A percentile compares a stretch with the other conserved stretches of the same genome.
Conservation (phyloP, 2,888 invertebrate genomes). For the Epinotia demarniana region DNA sequence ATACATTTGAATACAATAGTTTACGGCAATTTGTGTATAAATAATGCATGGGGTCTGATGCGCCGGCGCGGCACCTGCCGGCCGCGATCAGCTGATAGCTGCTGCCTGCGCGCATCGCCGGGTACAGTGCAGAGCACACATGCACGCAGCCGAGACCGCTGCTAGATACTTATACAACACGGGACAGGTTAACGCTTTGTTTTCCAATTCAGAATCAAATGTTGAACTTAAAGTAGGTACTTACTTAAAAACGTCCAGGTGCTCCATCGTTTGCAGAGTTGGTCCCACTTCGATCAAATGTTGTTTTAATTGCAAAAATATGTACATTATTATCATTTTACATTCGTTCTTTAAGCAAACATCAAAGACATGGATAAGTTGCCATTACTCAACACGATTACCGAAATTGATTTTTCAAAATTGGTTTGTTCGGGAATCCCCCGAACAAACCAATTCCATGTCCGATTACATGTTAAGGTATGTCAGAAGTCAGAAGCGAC, state of each 20-base stretch:
- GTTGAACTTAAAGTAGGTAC: neutral
- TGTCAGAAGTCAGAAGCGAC: too few species aligned
- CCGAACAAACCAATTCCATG: neutral
- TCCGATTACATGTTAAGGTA: neutral
- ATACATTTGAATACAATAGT: constrained; percentile 60
- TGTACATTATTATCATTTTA: neutral
- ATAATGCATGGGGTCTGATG: constrained; percentile 55
- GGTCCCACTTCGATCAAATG: neutral
- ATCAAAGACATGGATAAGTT: neutral
- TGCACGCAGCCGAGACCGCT: constrained; percentile 22
- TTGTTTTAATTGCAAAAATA: neutral
- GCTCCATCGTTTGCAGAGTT: too few species aligned
- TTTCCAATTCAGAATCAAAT: neutral
- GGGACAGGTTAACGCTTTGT: constrained; percentile 10
- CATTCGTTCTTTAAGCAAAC: neutral
- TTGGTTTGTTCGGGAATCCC: neutral
- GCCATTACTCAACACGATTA: neutral
- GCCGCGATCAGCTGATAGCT: constrained; percentile 49
- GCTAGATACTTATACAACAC: constrained; percentile 27
- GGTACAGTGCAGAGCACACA: constrained; percentile 12
- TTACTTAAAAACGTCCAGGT: neutral
- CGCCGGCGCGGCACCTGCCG: constrained; percentile 47
- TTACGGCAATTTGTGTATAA: constrained; percentile 54
- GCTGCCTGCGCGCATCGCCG: constrained; percentile 27
- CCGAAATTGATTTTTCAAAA: too few species aligned